Evolutionary conservation across 2,888 invertebrate genomes (phyloP), one percentile per base, ranked within the genome.

Genomic region (Stratiomys singularior): DNA sequence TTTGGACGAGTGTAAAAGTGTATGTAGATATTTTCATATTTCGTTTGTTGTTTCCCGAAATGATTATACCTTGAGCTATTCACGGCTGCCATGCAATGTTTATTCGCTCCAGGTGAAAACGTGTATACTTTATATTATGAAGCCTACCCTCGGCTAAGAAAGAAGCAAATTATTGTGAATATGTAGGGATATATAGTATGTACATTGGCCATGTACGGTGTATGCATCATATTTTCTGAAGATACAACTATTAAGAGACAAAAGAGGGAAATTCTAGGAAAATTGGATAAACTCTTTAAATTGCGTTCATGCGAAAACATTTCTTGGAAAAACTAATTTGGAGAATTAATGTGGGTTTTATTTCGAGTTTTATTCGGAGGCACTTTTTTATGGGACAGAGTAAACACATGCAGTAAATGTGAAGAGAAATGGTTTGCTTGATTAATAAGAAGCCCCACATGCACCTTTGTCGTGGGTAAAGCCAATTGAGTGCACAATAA

Each of bases 1-100:
- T 23, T 21, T 60, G 58, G 25, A 11, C 11, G 58, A 60, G 58
- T n/a, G 52, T 3, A 4, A 52, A 52, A 52, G 52, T 52, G 18
- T 52, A 37, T 37, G 37, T 37, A 37, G 37, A 52, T 52, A 52
- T n/a, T 52, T 52, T 52, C 52, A 52, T 52, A 60, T 21, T 60
- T 60, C 58, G 58, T 60, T 60, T 60, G 58, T 60, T 60, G 58
- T 60, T 60, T 60, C 58, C 58, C 11, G 58, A 60, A 60, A 60
- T 60, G 58, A 60, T 60, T 60, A 37, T 37, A 60, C 58, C 58
- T 60, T 25, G 58, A 25, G 58, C 58, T n/a, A 60, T 60, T 60
- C 58, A 60, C 58, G 58, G 25, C 21, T 60, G 13, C 25, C 58
- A 25, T 60, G 58, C 58, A 11, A 25, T 60, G 58, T 25, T 60